Base-by-base conservation (phyloP, 2,113 vertebrate species). In the Ptychochromis oligacanthus region DNA sequence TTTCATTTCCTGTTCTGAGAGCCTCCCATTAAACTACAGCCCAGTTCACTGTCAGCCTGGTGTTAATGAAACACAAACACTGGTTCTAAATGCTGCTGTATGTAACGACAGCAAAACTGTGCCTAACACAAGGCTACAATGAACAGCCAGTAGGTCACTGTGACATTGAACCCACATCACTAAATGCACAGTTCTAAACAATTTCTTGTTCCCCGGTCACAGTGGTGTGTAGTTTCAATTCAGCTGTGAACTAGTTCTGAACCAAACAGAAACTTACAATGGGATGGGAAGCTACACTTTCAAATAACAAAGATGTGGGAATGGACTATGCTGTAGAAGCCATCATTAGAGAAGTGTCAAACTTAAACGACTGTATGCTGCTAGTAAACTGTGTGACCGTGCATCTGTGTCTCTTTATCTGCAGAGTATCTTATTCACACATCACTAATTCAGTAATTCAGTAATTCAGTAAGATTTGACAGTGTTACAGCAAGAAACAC, bases 1-100 rank as follows among this genome's bases (percentile, higher is more conserved):
- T 93, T 91, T 93, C 85, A 87, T 88, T 93, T 95, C 92, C 91
- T 91, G 54, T 82, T 90, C 58, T 79, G 31, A 87, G 18, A 46
- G 49, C 20, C 49, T 46, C n/a, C 8, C 24, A 24, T 10, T 24
- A n/a, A 55, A 77, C 61, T 61, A 3, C 77, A 76, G 58, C 1
- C n/a, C 18, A 12, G 52, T 46, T 46, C n/a, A 77, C 56, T 18
- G n/a, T 36, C 57, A 77, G 34, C 17, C 49, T 38, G 11, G 2
- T 59, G 61, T 58, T 52, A 72, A 40, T 76, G 26, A 84, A 46
- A 62, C 75, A 56, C 79, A n/a, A n/a, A 57, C 77, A 22, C 54
- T 10, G 74, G 74, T 74, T 56, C 46, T 38, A 49, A 43, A 34
- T 31, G 31, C 52, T 31, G 2, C 64, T 61, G 64, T 24, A 5